phyloP scores from a whole-genome alignment of 1,140 invertebrate genomes.

The Drosophila nasuta region DNA sequence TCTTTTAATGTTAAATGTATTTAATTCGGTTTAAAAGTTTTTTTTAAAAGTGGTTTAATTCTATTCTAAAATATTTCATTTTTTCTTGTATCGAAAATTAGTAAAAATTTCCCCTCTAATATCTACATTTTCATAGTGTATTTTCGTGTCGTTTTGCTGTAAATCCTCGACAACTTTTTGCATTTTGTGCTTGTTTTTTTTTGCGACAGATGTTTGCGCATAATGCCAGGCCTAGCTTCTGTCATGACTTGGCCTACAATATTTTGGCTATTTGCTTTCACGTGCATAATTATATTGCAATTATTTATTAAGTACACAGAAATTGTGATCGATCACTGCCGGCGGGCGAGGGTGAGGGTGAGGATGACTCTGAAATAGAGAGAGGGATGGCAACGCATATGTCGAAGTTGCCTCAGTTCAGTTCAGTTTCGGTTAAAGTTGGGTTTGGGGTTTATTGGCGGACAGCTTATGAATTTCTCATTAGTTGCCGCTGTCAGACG shows the following conservation, averaged over 20 bases:
- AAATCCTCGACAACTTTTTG: constrained; percentile 17
- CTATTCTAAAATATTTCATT: no score
- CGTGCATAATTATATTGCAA: constrained; percentile 80
- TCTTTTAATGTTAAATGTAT: no score
- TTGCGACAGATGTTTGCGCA: constrained; percentile 74
- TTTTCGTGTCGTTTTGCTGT: constrained; percentile 9
- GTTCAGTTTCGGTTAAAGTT: not conserved
- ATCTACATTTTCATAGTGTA: constrained; percentile 29
- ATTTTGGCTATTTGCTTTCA: constrained; percentile 66
- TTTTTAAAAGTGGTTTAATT: no score
- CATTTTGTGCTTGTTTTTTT: constrained; percentile 54
- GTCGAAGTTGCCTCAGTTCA: constrained; percentile 29
- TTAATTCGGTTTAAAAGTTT: no score
- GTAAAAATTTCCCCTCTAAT: not conserved
- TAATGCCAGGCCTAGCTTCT: constrained; percentile 26
- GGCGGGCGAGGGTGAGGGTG: constrained; percentile 9
- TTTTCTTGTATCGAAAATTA: no score
- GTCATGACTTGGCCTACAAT: constrained; percentile 50
- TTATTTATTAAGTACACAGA: constrained; percentile 81
- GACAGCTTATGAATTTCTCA: constrained; percentile 80
- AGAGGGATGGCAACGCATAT: constrained; percentile 41
- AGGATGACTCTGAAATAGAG: not conserved
- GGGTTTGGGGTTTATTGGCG: constrained; percentile 19
- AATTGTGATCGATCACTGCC: constrained; percentile 74
- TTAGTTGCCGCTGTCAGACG: constrained; percentile 56